phyloP scores from a whole-genome alignment of 2,113 vertebrate genomes.

The Rhinoptilus africanus region DNA sequence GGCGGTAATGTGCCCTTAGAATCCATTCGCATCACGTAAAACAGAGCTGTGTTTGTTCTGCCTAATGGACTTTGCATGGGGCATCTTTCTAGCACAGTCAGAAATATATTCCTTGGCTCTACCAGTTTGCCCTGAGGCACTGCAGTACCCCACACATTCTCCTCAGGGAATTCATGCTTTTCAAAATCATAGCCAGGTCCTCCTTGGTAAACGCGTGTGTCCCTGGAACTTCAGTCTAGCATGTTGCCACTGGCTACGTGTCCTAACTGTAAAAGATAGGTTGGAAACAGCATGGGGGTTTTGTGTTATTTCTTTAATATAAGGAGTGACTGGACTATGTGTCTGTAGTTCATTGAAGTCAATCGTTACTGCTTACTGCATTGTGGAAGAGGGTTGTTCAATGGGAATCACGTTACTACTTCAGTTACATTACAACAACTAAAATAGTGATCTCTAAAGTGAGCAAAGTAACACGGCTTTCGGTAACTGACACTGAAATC shows the following conservation, averaged over 20 bases:
- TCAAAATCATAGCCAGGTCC: not conserved
- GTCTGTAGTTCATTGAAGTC: not conserved
- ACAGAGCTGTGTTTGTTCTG: slow-evolving; percentile 61
- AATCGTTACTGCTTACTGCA: not conserved
- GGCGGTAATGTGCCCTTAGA: slow-evolving; percentile 3
- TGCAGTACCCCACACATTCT: not conserved
- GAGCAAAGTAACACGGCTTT: not conserved
- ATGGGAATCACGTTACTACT: not conserved
- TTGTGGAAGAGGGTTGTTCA: not conserved
- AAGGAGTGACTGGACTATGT: not conserved
- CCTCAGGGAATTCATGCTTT: not conserved
- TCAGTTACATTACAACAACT: not conserved
- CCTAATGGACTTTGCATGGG: slow-evolving; percentile 32
- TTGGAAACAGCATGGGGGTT: not conserved
- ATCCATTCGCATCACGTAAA: not conserved
- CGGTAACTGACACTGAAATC: not conserved
- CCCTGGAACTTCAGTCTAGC: not conserved
- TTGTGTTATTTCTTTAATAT: not conserved
- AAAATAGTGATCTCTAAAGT: not conserved
- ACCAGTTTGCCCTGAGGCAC: not conserved
- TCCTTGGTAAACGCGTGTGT: not conserved
- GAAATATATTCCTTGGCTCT: slow-evolving; percentile 54
- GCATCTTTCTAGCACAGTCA: slow-evolving; percentile 34
- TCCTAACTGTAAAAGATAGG: not conserved
- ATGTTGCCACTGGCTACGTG: not conserved